Base-by-base conservation (phyloP, 2,113 vertebrate species). In the Thermophis baileyi region DNA sequence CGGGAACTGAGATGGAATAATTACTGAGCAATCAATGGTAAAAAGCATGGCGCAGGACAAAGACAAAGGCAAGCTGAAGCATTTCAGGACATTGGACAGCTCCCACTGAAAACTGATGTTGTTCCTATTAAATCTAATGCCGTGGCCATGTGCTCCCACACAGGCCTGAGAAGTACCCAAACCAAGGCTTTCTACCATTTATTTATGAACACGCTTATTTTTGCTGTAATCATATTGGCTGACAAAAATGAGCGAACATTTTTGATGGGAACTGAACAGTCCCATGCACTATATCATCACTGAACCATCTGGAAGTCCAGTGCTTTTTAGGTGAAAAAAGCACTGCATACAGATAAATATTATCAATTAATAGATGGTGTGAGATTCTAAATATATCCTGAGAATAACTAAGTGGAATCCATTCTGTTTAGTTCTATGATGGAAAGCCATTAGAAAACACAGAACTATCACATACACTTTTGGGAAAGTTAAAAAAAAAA, bases 81-180 rank as follows among this genome's bases (percentile, higher is more conserved):
- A n/a, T 40, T 86, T 55, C 74, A 91, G 90, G 49, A 91, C 74
- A 53, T n/a, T 81, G 74, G 74, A 91, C 12, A 91, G 90, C 50
- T 91, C 49, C 49, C 4, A 86, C 12, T 54, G 90, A 91, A 85
- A 40, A 18, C 40, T 12, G 74, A 46, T 86, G 89, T 81, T 74
- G 49, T 20, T 74, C 51, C 50, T 40, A 51, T 14, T 16, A 3
- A 63, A 51, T 81, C n/a, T 54, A 89, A 46, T 46, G 54, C 40
- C 54, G 3, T 47, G 51, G 8, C 35, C 40, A 47, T 46, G 55
- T 86, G 8, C 54, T 74, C 69, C 30, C n/a, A 85, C 27, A 25
- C 18, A 85, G 11, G 22, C n/a, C 63, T 24, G 24, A 63, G 44
- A 30, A n/a, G 1, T 18, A 11, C 30, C 47, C 30, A 69, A 18